Evolutionary conservation across 2,797 vertebrate species (phyloP), one percentile per base, ranked within the genome.

Genomic region (Cichlasoma orientale): DNA sequence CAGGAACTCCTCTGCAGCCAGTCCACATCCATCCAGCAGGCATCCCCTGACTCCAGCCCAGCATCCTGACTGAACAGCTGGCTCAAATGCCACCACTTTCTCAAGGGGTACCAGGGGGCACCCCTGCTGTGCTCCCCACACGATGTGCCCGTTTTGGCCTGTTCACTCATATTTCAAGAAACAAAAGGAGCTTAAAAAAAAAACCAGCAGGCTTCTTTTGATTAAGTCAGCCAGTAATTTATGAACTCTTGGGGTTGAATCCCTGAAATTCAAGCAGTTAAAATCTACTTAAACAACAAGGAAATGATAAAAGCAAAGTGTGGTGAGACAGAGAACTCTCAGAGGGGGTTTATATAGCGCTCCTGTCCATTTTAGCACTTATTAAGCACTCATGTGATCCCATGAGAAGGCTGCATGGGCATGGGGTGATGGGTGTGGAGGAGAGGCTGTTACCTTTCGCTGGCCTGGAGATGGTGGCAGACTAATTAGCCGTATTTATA

Each of bases 401-500:
- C 86, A 89, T 90, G 86, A 85, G 89, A 89, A 57, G 90, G 86
- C 75, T 82, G 82, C 90, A 91, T 90, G 74, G 86, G 84, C 71
- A 88, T 83, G 86, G 75, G 87, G 91, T 92, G 94, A 94, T 86
- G 91, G 88, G 86, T 89, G 91, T 85, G 86, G 79, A 80, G 56
- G 69, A 56, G 31, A 19, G 75, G 85, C 73, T 10, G 59, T 81
- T 85, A 88, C 90, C 90, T 86, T 80, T 88, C 54, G 52, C 86
- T 80, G 87, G 87, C 88, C 82, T n/a, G 81, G 70, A 57, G 78
- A 89, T 77, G 69, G 38, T 56, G 12, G 70, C 82, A 80, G 76
- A 83, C 89, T 95, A 95, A 95, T 96, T 94, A 89, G 81, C 85
- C 83, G 77, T 95, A 96, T 96, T 95, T 94, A 94, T 95, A 95